A percentile compares a stretch with the other conserved stretches of the same genome.
Conservation (phyloP, 1,140 invertebrate species). For the Cydia fagiglandana region DNA sequence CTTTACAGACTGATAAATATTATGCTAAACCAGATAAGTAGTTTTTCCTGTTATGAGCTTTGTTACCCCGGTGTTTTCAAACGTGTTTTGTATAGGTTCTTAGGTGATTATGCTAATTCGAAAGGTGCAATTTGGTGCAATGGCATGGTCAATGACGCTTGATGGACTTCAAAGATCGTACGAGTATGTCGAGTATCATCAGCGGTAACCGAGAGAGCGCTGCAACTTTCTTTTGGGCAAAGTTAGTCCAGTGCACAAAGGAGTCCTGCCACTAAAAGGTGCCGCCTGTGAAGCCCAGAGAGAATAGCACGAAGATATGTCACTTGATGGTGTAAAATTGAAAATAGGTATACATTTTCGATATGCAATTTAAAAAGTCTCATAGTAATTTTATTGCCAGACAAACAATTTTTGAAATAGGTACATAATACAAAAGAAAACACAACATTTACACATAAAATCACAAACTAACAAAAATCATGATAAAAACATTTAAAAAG, state of each 20-base stretch:
- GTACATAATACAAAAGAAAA: too few species aligned
- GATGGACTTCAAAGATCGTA: not conserved
- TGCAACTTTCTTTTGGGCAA: slow-evolving; percentile 2
- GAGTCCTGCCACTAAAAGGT: slow-evolving; percentile 2
- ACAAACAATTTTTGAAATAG: too few species aligned
- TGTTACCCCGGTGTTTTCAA: not conserved
- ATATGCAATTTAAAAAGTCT: too few species aligned
- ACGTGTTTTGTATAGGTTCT: not conserved
- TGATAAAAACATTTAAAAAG: too few species aligned
- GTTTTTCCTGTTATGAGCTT: not conserved
- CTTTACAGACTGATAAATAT: not conserved
- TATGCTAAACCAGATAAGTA: not conserved
- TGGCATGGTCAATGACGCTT: not conserved
- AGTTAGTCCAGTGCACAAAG: slow-evolving; percentile 13
- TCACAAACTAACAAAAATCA: too few species aligned
- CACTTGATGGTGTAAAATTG: not conserved
- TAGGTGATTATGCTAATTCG: not conserved
- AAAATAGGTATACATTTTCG: too few species aligned
- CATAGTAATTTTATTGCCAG: too few species aligned
- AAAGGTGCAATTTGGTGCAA: not conserved
- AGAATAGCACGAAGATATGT: not conserved
- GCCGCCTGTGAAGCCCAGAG: not conserved
- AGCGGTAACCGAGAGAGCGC: not conserved
- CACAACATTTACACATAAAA: too few species aligned
- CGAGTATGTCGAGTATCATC: not conserved